Conservation (phyloP, 2,113 vertebrate species). For the Gnathonemus longibarbis region DNA sequence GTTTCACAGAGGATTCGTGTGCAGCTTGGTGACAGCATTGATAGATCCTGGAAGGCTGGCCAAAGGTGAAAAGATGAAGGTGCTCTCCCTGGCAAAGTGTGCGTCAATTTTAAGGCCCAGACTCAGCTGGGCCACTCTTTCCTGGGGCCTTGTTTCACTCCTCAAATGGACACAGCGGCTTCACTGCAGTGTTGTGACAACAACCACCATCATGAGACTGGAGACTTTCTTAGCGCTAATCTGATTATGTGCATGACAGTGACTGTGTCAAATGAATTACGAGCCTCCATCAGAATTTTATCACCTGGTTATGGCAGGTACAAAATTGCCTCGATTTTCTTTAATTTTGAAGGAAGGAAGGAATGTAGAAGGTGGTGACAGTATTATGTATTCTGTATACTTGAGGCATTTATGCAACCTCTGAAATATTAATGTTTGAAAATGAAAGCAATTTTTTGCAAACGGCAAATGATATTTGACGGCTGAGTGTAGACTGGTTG, state of each 20-base stretch:
- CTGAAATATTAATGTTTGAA: constrained; percentile 8
- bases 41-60: background rate
- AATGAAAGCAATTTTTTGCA: background rate
- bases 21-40: background rate
- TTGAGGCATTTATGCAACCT: background rate
- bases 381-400: background rate
- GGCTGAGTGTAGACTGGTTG: background rate
- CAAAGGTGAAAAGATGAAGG: background rate
- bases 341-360: background rate
- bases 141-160: background rate
- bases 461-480: background rate
- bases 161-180: background rate
- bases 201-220: background rate
- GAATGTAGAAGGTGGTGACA: background rate
- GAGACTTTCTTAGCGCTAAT: background rate
- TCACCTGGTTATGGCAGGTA: background rate
- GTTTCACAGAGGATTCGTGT: background rate
- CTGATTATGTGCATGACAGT: background rate
- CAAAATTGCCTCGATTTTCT: constrained; percentile 1
- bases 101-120: background rate
- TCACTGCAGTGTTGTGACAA: background rate
- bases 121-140: background rate
- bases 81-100: background rate
- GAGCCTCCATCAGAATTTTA: background rate
- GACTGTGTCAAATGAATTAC: background rate